phyloP scores from a whole-genome alignment of 2,888 invertebrate genomes.

The Hedychridium roseum region DNA sequence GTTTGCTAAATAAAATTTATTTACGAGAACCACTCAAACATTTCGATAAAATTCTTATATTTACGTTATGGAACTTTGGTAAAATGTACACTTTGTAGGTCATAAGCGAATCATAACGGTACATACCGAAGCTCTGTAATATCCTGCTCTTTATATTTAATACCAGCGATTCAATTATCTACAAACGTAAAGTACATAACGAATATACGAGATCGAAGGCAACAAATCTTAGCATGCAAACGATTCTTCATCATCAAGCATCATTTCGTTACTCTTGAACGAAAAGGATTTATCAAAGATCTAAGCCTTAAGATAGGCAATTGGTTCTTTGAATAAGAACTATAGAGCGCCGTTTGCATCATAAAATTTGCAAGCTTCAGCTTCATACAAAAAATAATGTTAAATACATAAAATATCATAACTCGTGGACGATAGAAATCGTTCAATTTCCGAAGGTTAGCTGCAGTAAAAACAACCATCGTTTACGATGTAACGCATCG shows the following conservation, averaged over 20 bases:
- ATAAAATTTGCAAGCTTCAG: too few relatives aligned
- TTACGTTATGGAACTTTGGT: slow-evolving; percentile 52
- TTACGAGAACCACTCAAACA: slow-evolving; percentile 37
- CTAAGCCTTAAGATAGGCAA: too few relatives aligned
- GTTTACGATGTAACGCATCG: slow-evolving; percentile 19
- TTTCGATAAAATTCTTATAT: slow-evolving; percentile 40
- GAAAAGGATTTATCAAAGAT: too few relatives aligned
- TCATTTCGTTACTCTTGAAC: too few relatives aligned
- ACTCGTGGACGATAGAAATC: neutral
- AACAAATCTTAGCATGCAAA: too few relatives aligned
- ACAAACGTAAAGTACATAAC: slow-evolving; percentile 11
- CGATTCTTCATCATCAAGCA: too few relatives aligned
- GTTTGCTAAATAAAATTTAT: slow-evolving; percentile 44
- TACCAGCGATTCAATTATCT: slow-evolving; percentile 13
- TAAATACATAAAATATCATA: slow-evolving; percentile 30
- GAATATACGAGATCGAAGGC: slow-evolving; percentile 11
- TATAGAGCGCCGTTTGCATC: too few relatives aligned
- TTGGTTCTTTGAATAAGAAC: too few relatives aligned
- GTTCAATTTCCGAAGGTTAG: slow-evolving; percentile 29
- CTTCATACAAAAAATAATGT: slow-evolving; percentile 30
- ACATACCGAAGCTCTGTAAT: neutral
- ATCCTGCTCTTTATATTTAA: neutral
- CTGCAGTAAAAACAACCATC: slow-evolving; percentile 39
- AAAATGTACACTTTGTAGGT: slow-evolving; percentile 45
- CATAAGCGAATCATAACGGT: slow-evolving; percentile 23